Conservation (phyloP, 2,797 vertebrate genomes). For the Macroramphosus scolopax region DNA sequence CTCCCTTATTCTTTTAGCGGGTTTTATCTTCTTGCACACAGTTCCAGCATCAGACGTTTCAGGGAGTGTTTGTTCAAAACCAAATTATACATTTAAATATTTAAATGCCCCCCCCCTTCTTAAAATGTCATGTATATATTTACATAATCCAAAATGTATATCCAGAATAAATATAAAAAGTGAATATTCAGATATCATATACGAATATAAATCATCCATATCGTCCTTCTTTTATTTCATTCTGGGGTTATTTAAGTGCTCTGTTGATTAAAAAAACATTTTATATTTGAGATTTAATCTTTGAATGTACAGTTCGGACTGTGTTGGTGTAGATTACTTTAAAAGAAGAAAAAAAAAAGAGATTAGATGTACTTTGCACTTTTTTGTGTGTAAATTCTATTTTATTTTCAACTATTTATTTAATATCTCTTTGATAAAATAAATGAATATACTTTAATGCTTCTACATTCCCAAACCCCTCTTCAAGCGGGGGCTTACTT, state of each 20-base stretch:
- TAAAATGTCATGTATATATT: slow-evolving; percentile 72
- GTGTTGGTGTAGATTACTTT: slow-evolving; percentile 71
- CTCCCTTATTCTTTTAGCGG: slow-evolving; percentile 44
- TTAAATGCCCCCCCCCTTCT: too few relatives aligned
- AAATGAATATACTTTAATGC: slow-evolving; percentile 49
- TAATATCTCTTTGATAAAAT: slow-evolving; percentile 32
- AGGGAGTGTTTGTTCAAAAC: slow-evolving; percentile 73
- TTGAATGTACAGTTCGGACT: slow-evolving; percentile 81
- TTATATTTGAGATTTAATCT: slow-evolving; percentile 79
- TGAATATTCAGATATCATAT: slow-evolving; percentile 33
- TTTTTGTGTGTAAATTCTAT: slow-evolving; percentile 68
- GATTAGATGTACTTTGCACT: slow-evolving; percentile 78
- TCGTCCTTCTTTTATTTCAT: not conserved
- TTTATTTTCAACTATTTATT: slow-evolving; percentile 50
- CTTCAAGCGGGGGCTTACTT: slow-evolving; percentile 12
- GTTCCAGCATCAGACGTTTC: slow-evolving; percentile 71
- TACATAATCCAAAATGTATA: slow-evolving; percentile 71
- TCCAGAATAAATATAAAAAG: slow-evolving; percentile 66
- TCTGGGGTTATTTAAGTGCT: too few relatives aligned
- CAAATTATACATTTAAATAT: slow-evolving; percentile 43
- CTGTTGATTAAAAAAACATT: slow-evolving; percentile 62
- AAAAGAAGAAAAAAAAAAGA: too few relatives aligned
- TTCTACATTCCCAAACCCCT: slow-evolving; percentile 33
- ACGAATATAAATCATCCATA: slow-evolving; percentile 38
- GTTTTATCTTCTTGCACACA: slow-evolving; percentile 67